phyloP scores from a whole-genome alignment of 2,113 vertebrate species.

The Chloroceryle aenea region DNA sequence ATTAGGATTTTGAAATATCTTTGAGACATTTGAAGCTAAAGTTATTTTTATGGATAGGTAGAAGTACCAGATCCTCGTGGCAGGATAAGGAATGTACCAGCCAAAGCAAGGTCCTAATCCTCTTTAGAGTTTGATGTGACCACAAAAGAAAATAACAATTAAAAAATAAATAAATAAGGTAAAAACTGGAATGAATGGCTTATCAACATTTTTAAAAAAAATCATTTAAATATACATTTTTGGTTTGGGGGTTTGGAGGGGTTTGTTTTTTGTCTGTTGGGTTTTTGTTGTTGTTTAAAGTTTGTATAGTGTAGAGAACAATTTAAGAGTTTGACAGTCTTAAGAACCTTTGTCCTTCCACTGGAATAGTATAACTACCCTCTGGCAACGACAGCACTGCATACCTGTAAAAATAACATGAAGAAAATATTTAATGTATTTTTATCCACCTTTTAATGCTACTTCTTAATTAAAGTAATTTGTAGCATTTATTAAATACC shows the following conservation, averaged over 20 bases:
- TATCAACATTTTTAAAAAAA: background rate
- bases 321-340: background rate
- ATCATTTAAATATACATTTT: background rate
- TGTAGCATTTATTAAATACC: constrained; percentile 36
- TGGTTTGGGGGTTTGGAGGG: background rate
- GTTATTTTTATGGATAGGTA: background rate
- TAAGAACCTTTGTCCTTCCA: background rate
- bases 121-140: background rate
- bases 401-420: constrained; percentile 6
- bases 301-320: background rate
- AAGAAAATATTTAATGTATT: constrained; percentile 16
- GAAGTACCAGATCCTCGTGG: background rate
- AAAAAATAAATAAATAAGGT: rapidly evolving
- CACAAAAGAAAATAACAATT: background rate
- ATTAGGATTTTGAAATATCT: background rate
- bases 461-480: constrained; percentile 63
- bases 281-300: background rate
- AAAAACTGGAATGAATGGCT: background rate
- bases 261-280: rapidly evolving
- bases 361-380: background rate
- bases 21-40: background rate
- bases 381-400: background rate
- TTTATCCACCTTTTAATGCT: constrained; percentile 49
- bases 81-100: background rate
- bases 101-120: background rate